Base-by-base conservation (phyloP, 2,888 invertebrate genomes). In the Nycteola revayana region DNA sequence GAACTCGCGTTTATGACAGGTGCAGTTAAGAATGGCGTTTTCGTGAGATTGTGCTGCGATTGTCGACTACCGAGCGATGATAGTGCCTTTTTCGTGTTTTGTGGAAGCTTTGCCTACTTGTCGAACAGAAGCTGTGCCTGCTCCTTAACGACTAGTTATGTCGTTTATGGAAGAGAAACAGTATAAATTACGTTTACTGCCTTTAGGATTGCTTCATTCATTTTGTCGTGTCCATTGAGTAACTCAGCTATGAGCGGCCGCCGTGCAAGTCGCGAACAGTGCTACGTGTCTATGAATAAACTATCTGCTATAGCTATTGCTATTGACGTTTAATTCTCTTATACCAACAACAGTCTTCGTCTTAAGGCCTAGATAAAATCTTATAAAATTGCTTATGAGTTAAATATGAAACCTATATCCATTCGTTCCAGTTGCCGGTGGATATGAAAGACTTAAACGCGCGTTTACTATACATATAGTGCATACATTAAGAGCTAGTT, bases 41-140 rank as follows among this genome's bases (percentile, higher is more conserved):
- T 87, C 87, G 87, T 88, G 86, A 88, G 87, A 88, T 88, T 76
- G 75, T 72, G 67, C 55, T 30, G 58, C 58, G 87, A 88, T 86
- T 73, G 68, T 61, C 42, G 65, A 79, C 82, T 81, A 78, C 81
- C 57, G 79, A 66, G 62, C 37, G 36, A 51, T 49, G 86, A 85
- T 85, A 85, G 78, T 55, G 52, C 60, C 60, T 63, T 59, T 62
- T 57, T 49, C 64, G 61, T 70, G 70, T 57, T 61, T 51, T 41
- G 63, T 60, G 54, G 63, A 51, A 55, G 59, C 55, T 62, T 61
- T 73, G 66, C 72, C 75, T 84, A 84, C 85, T 86, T 82, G 81
- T 75, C 49, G 71, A 80, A 86, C 87, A 81, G 87, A 78, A 88
- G 87, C 83, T 71, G 68, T 38, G 61, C 55, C 63, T 64, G 68